Evolutionary conservation across 1,140 invertebrate species (phyloP), one percentile per base, ranked within the genome.

Genomic region (Adelges cooleyi): DNA sequence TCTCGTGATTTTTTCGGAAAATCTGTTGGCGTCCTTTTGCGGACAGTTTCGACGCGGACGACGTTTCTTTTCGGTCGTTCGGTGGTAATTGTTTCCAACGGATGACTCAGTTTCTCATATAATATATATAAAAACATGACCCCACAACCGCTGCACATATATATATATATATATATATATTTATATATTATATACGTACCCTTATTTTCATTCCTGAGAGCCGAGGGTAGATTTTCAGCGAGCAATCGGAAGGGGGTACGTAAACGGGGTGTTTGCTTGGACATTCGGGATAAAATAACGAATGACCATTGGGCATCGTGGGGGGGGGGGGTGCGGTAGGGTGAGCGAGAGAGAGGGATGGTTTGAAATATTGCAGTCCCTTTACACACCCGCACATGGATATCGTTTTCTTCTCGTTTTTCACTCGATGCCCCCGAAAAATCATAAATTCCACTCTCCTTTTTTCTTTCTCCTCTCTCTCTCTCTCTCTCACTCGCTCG

Each of bases 391-490:
- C 40, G 25, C 42, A 22, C 23, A 46, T 9, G 56, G 56, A 62
- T 62, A 62, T 62, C 56, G 56, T 62, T 62, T 62, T 62, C 56
- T 62, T 62, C 56, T 62, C 56, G 56, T 62, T 62, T 62, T 62
- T 62, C 56, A 46, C 42, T 48, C 56, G 56, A 36, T 62, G 56
- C 56, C 56, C 56, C 56, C 56, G 56, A 62, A 62, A 62, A 62
- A 62, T 62, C 56, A 62, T 62, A 62, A 62, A 62, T 62, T 62
- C 56, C 56, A 33, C 56, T 48, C 42, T 59, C 25, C 54, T 44
- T 46, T 44, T 51, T 44, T 59, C 15, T n/a, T 17, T 25, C 17
- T 17, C 4, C 22, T 25, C 52, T 5, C 36, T 23, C 36, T 52
- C n/a, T 29, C 50, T n/a, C 50, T 20, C 25, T 27, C 1, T 15